These are phyloP conservation scores for Eurosta solidaginis DNA, from an alignment of 1,140 invertebrate genomes.

Conservation along the genomic window DNA sequence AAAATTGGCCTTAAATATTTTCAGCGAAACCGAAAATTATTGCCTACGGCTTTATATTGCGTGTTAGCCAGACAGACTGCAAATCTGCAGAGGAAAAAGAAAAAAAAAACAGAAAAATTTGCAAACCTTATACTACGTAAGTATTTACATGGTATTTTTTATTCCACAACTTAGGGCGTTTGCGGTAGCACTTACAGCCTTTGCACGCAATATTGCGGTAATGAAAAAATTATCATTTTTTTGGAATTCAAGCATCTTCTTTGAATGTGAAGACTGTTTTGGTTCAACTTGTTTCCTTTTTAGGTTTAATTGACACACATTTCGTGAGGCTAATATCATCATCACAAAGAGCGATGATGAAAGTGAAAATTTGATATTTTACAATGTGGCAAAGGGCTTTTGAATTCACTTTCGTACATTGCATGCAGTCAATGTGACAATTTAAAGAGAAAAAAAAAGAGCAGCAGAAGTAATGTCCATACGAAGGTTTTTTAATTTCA, in stretches of 20 bases:
- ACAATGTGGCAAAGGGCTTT: background rate
- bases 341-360: background rate
- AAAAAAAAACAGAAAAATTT: too few species aligned
- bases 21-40: background rate
- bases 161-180: background rate
- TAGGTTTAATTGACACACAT: background rate
- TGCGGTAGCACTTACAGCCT: background rate
- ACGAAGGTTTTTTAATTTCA: too few species aligned
- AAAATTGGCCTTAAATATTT: conserved; percentile 1
- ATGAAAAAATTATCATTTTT: background rate
- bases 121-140: too few species aligned
- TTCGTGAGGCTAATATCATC: background rate
- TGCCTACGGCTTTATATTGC: background rate
- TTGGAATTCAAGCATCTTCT: background rate
- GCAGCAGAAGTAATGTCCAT: too few species aligned
- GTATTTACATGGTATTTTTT: too few species aligned
- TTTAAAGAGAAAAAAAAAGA: too few species aligned
- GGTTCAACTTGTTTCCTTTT: background rate
- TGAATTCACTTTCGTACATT: too few species aligned
- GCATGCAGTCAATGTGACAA: too few species aligned
- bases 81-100: too few species aligned
- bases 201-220: background rate
- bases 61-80: background rate
- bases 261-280: too few species aligned
- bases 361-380: background rate